These are phyloP conservation scores for Siniperca chuatsi DNA, from an alignment of 2,113 vertebrate genomes.

Conservation along the genomic window DNA sequence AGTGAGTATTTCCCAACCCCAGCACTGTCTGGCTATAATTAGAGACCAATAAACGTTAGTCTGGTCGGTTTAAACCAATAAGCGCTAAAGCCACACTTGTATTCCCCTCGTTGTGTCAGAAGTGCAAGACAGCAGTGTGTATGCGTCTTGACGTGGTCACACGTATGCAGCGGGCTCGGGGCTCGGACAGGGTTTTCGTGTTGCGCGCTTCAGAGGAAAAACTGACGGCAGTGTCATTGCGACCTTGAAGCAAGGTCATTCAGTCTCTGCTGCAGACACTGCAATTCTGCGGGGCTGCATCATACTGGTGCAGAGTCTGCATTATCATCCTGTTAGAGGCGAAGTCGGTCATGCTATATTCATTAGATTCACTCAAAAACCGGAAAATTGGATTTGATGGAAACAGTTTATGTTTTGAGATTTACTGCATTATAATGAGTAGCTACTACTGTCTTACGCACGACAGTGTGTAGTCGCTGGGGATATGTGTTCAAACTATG, in stretches of 20 bases:
- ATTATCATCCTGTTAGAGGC: conserved; percentile 44
- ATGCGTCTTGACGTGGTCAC: conserved; percentile 37
- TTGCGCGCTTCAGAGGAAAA: conserved; percentile 68
- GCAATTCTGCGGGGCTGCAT: conserved; percentile 79
- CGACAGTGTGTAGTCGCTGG: not conserved
- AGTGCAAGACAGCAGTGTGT: conserved; percentile 28
- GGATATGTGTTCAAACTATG: not conserved
- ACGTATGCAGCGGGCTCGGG: conserved; percentile 33
- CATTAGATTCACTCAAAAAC: conserved; percentile 15
- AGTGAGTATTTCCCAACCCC: not conserved
- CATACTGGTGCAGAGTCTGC: conserved; percentile 76
- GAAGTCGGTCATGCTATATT: conserved; percentile 22
- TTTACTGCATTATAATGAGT: conserved; percentile 3
- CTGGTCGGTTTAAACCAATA: conserved; percentile 33
- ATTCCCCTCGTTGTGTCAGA: conserved; percentile 21
- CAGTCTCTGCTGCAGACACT: conserved; percentile 80
- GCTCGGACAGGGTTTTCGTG: conserved; percentile 43
- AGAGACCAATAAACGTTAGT: conserved; percentile 39
- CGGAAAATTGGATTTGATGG: not conserved
- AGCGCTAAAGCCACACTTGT: conserved; percentile 8
- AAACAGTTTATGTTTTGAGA: not conserved
- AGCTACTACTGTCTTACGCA: not conserved
- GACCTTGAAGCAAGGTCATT: conserved; percentile 87
- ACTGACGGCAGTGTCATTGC: conserved; percentile 82
- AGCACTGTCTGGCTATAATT: conserved; percentile 32